phyloP scores from a whole-genome alignment of 1,140 invertebrate species.

The Drosophila lacertosa region DNA sequence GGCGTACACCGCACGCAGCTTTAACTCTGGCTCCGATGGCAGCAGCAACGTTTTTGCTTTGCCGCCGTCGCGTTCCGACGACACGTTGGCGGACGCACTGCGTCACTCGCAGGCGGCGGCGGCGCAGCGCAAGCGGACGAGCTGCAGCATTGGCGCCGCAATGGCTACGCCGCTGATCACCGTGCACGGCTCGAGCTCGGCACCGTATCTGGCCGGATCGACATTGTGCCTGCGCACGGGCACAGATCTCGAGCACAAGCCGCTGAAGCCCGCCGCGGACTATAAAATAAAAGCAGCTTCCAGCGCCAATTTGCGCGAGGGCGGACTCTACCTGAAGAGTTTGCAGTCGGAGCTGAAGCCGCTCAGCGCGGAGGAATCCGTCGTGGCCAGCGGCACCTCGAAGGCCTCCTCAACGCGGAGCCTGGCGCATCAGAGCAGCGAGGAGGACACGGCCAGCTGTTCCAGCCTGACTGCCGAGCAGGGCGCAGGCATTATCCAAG shows the following conservation, averaged over 20 bases:
- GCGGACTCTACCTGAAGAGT: slow-evolving; percentile 85
- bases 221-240: slow-evolving; percentile 67
- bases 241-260: slow-evolving; percentile 85
- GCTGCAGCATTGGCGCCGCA: slow-evolving; percentile 82
- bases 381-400: slow-evolving; percentile 60
- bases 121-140: slow-evolving; percentile 83
- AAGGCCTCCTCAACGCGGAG: slow-evolving; percentile 66
- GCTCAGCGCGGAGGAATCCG: slow-evolving; percentile 50
- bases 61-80: slow-evolving; percentile 91
- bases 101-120: slow-evolving; percentile 60
- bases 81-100: slow-evolving; percentile 87
- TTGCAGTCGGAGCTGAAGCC: slow-evolving; percentile 71
- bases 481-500: slow-evolving; percentile 89
- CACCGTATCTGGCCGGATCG: slow-evolving; percentile 75
- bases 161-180: slow-evolving; percentile 64
- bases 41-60: slow-evolving; percentile 84
- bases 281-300: slow-evolving; percentile 66
- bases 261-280: slow-evolving; percentile 49
- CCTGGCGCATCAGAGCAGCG: slow-evolving; percentile 71
- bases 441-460: slow-evolving; percentile 75
- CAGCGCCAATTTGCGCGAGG: slow-evolving; percentile 79
- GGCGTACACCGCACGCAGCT: slow-evolving; percentile 71
- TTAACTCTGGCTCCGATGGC: slow-evolving; percentile 58
- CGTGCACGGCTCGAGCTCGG: slow-evolving; percentile 75
- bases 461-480: slow-evolving; percentile 69